Evolutionary conservation across 2,888 invertebrate species (phyloP), one percentile per base, ranked within the genome.

Genomic region (Lepidonotus clava): DNA sequence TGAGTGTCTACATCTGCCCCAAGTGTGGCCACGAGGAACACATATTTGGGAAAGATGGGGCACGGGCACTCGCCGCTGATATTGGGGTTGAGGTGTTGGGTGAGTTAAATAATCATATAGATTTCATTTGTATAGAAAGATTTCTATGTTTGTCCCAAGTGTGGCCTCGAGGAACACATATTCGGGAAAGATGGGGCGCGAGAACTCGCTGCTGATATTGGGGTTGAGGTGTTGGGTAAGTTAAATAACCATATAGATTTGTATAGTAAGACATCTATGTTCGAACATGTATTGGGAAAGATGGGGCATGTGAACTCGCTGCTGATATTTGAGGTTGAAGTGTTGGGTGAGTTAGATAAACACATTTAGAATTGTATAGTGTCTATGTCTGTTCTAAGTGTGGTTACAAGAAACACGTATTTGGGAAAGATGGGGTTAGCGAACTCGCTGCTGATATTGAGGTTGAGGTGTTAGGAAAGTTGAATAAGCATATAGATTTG

Each of bases 1-100:
- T 98, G 98, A 96, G 96, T 2, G 95, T 96, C 86, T 96, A 96
- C 0, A 95, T 96, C 71, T 98, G 98, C 93, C 95, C 96, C 0
- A 96, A 96, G 38, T 98, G 98, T 93, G 96, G 96, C 32, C 95
- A 96, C n/a, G 95, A 95, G 87, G 96, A 97, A 88, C 95, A 95
- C 89, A 95, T 98, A 46, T 98, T 97, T 93, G 97, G 97, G 0
- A 95, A 96, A 87, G 96, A 96, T 41, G 96, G 94, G 0, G 93
- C 91, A 0, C 92, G 95, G 51, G 88, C 89, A 56, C 89, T 96
- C 38, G 96, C 96, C 0, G 92, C 95, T 46, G 95, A 97, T 91
- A 88, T 93, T 77, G 90, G 90, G 0, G 84, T 93, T 2, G 91
- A 92, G 34, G 84, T 94, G 18, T 95, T 98, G 91, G 95, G 96